Evolutionary conservation across 2,797 vertebrate species (phyloP), one percentile per base, ranked within the genome.

Genomic region (Potorous gilbertii): DNA sequence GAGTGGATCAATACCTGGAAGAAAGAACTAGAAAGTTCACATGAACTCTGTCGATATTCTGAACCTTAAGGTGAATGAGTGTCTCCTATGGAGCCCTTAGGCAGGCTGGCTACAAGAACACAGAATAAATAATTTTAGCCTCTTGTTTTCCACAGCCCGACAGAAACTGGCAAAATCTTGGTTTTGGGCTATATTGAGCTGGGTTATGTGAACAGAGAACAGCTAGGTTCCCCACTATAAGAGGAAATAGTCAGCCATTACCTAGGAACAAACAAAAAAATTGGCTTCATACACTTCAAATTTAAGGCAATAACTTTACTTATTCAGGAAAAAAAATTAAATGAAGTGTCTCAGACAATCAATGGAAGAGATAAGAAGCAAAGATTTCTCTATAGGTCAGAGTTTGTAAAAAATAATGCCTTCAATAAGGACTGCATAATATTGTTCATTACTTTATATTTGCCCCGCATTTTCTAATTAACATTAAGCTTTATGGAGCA

Each of bases 401-500:
- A 34, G 74, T 95, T 0, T 34, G 91, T 4, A 29, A 57, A 89
- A 97, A 66, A 55, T 90, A 66, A 3, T 56, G 29, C 5, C 90
- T 95, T 56, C 55, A 89, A 11, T 3, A 31, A 16, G 18, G 4
- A 91, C 9, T 40, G 56, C 29, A 31, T 34, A 56, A 55, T 18
- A 40, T 59, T 24, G 1, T 55, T 96, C 6, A 0, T 96, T 92
- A 46, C 90, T 95, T 96, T 55, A 55, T 0, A 46, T 34, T 54
- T 92, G 89, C 56, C 13, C 34, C 93, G 91, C 93, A 55, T 12
- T 92, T 97, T 59, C 27, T 16, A 62, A 55, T 11, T 96, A 94
- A 93, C 96, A 96, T 92, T 92, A 93, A 94, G 54, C n/a, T 95
- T 93, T 66, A 16, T n/a, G 31, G 10, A 18, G 4, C 31, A 66